Evolutionary conservation across 2,113 vertebrate genomes (phyloP).

Genomic region (Diadophis punctatus): DNA sequence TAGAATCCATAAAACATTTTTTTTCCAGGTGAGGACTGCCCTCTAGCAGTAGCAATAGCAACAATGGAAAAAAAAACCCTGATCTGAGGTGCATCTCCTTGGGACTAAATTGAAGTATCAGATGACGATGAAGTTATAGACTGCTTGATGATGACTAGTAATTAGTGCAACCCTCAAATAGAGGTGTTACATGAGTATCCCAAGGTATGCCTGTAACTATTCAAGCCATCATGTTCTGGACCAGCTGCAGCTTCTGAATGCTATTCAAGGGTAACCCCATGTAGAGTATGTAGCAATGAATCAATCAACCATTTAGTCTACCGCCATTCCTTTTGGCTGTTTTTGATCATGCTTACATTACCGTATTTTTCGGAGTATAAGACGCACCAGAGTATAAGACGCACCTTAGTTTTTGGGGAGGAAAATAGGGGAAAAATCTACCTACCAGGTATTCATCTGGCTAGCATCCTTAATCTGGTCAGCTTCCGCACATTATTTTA

Average conservation of each 20-base stretch:
- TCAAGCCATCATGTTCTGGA: neutral
- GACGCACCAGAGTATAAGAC: too few species aligned
- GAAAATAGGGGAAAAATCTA: too few species aligned
- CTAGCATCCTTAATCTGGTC: too few species aligned
- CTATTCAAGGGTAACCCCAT: neutral
- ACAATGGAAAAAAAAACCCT: neutral
- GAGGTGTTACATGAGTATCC: neutral
- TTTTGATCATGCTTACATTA: neutral
- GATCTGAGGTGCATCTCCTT: neutral
- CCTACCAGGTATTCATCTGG: too few species aligned
- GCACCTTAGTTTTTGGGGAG: too few species aligned
- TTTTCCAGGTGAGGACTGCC: neutral
- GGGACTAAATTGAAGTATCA: neutral
- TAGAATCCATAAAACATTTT: neutral
- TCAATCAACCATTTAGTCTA: neutral
- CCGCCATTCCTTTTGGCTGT: neutral
- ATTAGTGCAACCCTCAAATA: neutral
- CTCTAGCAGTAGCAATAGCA: neutral
- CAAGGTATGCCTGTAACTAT: neutral
- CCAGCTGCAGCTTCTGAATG: neutral
- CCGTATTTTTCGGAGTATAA: too few species aligned
- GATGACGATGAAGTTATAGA: neutral
- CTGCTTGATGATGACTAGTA: neutral
- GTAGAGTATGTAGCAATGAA: neutral
- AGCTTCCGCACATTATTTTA: too few species aligned